Evolutionary conservation across 2,113 vertebrate species (phyloP), one percentile per base, ranked within the genome.

Genomic region (Prietella phreatophila): DNA sequence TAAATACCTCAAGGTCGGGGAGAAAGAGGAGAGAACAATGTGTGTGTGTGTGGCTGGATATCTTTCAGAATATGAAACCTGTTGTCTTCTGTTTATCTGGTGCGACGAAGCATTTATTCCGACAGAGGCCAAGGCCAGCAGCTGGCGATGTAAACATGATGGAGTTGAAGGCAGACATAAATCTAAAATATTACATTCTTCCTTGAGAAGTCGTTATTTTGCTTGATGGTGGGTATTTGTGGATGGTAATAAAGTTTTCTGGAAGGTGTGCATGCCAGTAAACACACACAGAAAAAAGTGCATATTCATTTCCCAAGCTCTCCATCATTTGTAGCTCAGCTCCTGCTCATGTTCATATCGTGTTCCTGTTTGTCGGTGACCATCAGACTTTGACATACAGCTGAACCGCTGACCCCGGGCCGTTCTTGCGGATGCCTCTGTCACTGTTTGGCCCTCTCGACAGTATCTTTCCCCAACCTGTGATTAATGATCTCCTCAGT

Each of bases 1-100:
- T 88, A 79, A 93, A 93, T 90, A 91, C 92, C 95, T 96, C 93
- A 95, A 93, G 94, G 92, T 93, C 93, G 71, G 90, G 86, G 92
- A 90, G 88, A 36, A 39, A 67, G 60, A 80, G 90, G 89, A 92
- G 88, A 85, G 14, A 53, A 47, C 42, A 47, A 1, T n/a, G 42
- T 69, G n/a, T 82, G 53, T 69, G 36, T 53, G 86, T 27, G 47
- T 56, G 82, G 17, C 25, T 84, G 73, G 53, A 84, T 75, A 53
- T 83, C 87, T 86, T 15, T 20, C 36, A 86, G 87, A 86, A 88
- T 90, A 69, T 79, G 73, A 86, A 90, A 86, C 58, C 63, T 88
- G 89, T 86, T 88, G 69, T 88, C 25, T 20, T 78, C 55, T 85
- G 84, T 90, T 83, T 47, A 63, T 58, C 56, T 55, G 58, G n/a